These are phyloP conservation scores for Melanerpes formicivorus DNA, from an alignment of 2,113 vertebrate genomes.

Conservation along the genomic window DNA sequence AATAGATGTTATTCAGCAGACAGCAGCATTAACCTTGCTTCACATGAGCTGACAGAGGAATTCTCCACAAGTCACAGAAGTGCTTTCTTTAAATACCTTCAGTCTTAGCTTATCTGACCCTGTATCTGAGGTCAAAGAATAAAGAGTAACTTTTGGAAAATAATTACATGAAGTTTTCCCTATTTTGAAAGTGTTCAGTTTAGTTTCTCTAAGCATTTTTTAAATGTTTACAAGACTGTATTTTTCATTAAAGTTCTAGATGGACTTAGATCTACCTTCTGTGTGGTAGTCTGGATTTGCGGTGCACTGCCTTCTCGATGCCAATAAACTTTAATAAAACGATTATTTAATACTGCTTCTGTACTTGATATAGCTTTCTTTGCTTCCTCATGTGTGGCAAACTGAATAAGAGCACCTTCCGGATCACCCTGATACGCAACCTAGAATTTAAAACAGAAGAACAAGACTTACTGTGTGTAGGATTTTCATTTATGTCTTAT, in stretches of 20 bases:
- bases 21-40: neutral
- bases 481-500: neutral
- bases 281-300: constrained; percentile 63
- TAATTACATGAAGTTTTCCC: neutral
- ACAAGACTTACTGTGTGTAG: neutral
- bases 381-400: constrained; percentile 90
- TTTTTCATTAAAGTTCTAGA: neutral
- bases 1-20: neutral
- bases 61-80: neutral
- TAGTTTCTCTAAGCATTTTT: neutral
- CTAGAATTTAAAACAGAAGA: constrained; percentile 74
- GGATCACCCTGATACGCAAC: constrained; percentile 95
- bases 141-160: neutral
- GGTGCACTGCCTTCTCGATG: constrained; percentile 85
- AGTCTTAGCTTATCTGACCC: neutral
- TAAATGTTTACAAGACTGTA: neutral
- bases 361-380: constrained; percentile 94
- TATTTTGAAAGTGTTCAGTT: neutral
- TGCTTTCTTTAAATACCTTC: neutral
- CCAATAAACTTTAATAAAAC: constrained; percentile 95
- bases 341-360: constrained; percentile 95
- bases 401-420: constrained; percentile 95
- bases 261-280: constrained; percentile 70
- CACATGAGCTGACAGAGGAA: neutral
- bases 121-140: neutral